These are phyloP conservation scores for Drosophila micromelanica DNA, from an alignment of 1,140 invertebrate genomes.

Conservation along the genomic window DNA sequence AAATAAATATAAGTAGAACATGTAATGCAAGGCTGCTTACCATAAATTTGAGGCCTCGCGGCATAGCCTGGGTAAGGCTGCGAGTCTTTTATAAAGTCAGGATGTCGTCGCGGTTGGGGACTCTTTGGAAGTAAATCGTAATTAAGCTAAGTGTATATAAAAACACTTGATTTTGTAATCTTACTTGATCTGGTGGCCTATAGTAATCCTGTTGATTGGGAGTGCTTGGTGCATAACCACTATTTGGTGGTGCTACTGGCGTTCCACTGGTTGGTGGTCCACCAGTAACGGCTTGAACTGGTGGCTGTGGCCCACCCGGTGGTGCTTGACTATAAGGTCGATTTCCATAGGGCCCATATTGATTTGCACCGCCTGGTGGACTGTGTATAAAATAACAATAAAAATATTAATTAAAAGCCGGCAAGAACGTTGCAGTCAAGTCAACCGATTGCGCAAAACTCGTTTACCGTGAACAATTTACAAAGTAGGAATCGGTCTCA, in stretches of 20 bases:
- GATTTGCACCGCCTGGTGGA: conserved; percentile 76
- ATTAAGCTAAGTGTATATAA: background rate
- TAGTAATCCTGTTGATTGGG: conserved; percentile 89
- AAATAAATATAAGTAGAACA: background rate
- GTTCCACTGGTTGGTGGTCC: conserved; percentile 70
- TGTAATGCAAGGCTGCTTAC: conserved; percentile 60
- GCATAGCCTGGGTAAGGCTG: conserved; percentile 86
- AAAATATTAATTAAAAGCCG: conserved; percentile 5
- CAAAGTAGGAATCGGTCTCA: too few relatives aligned
- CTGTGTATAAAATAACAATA: conserved; percentile 35
- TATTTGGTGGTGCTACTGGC: conserved; percentile 83
- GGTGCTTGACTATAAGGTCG: conserved; percentile 80
- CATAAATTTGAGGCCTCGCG: conserved; percentile 87
- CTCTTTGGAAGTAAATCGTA: conserved; percentile 45
- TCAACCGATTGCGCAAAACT: too few relatives aligned
- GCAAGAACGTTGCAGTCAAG: too few relatives aligned
- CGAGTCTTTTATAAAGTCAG: conserved; percentile 93
- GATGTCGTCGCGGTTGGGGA: conserved; percentile 90
- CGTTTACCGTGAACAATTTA: too few relatives aligned
- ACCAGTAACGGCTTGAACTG: conserved; percentile 64
- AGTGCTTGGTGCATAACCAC: conserved; percentile 85
- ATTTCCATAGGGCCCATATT: conserved; percentile 79
- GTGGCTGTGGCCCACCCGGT: conserved; percentile 70
- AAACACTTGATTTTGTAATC: background rate
- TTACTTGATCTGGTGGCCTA: conserved; percentile 86